Percentiles rank a stretch among this genome's conserved stretches.
Conservation (phyloP, 2,888 invertebrate genomes). For the Mycalesis mineus region DNA sequence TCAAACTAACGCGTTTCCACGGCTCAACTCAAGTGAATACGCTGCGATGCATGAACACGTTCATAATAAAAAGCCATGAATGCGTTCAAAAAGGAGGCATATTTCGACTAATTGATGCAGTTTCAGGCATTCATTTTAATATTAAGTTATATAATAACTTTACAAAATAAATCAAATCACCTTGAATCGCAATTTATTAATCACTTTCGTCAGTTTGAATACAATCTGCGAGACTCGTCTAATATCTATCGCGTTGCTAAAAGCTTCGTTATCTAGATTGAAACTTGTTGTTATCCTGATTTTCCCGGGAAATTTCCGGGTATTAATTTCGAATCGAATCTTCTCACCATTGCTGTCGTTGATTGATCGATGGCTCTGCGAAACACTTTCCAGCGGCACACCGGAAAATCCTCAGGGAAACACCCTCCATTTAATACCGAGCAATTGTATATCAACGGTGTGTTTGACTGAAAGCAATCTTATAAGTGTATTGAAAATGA, state of each 20-base stretch:
- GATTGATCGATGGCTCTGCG: slow-evolving; percentile 3
- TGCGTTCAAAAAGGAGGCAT: too few relatives aligned
- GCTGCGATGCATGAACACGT: too few relatives aligned
- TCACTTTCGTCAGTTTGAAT: not conserved
- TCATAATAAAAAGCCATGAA: too few relatives aligned
- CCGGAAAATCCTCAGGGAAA: not conserved
- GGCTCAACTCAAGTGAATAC: too few relatives aligned
- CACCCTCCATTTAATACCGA: not conserved
- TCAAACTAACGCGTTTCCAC: too few relatives aligned
- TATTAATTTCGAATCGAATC: slow-evolving; percentile 9
- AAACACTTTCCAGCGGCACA: not conserved
- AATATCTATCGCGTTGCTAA: not conserved
- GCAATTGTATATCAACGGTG: not conserved
- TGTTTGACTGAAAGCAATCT: not conserved
- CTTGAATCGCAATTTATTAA: not conserved
- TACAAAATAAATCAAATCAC: not conserved
- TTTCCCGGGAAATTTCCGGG: not conserved
- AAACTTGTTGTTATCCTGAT: slow-evolving; percentile 4
- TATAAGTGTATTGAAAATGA: not conserved
- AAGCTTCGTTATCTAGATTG: slow-evolving; percentile 1
- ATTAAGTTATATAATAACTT: not conserved
- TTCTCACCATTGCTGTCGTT: slow-evolving; percentile 7
- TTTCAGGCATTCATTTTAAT: too few relatives aligned
- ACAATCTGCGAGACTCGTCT: not conserved
- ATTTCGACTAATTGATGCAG: too few relatives aligned